Percentiles rank a stretch among this genome's conserved stretches.
Conservation (phyloP, 64 coral and sea anemone genomes). For the Actinia equina region DNA sequence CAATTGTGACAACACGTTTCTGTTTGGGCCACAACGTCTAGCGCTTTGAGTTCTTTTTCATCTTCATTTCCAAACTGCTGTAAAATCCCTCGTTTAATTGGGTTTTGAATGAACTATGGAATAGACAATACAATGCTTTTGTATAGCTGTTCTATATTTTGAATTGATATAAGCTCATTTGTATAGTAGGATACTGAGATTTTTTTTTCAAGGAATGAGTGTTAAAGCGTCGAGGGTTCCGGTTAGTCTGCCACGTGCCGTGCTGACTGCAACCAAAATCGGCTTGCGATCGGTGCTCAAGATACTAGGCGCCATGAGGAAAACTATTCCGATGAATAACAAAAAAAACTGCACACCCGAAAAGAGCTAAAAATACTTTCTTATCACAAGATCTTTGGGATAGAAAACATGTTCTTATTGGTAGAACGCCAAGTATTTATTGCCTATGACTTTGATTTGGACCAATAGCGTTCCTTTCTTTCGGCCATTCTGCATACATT, state of each 20-base stretch:
- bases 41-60: background rate
- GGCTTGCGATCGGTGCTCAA: background rate
- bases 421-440: slow-evolving; percentile 13
- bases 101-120: background rate
- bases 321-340: background rate
- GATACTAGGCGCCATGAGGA: background rate
- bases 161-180: slow-evolving; percentile 15
- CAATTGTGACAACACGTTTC: slow-evolving; percentile 52
- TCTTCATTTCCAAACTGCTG: background rate
- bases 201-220: background rate
- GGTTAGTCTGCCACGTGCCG: background rate
- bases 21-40: background rate
- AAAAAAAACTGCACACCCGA: background rate
- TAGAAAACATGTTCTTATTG: slow-evolving; percentile 17
- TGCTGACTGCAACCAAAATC: background rate
- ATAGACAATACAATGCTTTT: slow-evolving; percentile 9
- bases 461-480: background rate
- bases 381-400: slow-evolving; percentile 23
- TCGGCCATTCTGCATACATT: background rate
- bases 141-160: background rate
- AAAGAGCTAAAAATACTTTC: background rate
- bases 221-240: background rate
- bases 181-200: background rate
- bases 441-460: background rate
- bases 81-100: slow-evolving; percentile 24